Base-by-base conservation (phyloP, 1,140 invertebrate genomes). In the Sarcophaga bullata region DNA sequence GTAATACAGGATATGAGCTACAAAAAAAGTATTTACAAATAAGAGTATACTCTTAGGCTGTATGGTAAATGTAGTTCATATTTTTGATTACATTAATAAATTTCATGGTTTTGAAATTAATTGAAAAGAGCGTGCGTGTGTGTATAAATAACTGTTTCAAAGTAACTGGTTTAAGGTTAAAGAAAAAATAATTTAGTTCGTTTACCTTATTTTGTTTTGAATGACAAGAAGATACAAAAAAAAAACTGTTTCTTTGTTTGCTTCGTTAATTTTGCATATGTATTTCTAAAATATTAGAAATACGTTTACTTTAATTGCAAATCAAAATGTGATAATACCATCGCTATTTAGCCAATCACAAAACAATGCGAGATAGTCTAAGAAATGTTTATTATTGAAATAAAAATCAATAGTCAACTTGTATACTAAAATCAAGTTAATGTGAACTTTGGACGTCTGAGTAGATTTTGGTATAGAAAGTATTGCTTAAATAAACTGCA, bases 321-420 rank as follows among this genome's bases (percentile, higher is more conserved):
- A 19, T 68, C 8, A 8, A 58, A 58, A n/a, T 58, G 7, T 58
- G 54, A 58, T 58, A 58, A 58, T 58, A 58, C 3, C 13, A 58
- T 7, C 11, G 25, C 25, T 37, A 37, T 37, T 37, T 37, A n/a
- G 15, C 54, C 54, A n/a, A 58, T 49, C 49, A 80, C 76, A 80
- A 15, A n/a, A 19, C 19, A 68, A 68, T 37, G 25, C 25, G 17
- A 68, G 8, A 68, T 9, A 17, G 62, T 68, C 13, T 46, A 76
- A 78, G 50, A 78, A 82, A 62, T 73, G 47, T 49, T 82, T 25
- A 73, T 17, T 68, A 48, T 68, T 81, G 6, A 58, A 81, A 62
- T 62, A 58, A 58, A 37, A 46, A 37, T 76, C 62, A 68, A 68
- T 68, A 19, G 62, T 19, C 62, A 68, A 68, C 62, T 19, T 37